Evolutionary conservation across 2,113 vertebrate species (phyloP).

Genomic region (Romanogobio albipinnatus): DNA sequence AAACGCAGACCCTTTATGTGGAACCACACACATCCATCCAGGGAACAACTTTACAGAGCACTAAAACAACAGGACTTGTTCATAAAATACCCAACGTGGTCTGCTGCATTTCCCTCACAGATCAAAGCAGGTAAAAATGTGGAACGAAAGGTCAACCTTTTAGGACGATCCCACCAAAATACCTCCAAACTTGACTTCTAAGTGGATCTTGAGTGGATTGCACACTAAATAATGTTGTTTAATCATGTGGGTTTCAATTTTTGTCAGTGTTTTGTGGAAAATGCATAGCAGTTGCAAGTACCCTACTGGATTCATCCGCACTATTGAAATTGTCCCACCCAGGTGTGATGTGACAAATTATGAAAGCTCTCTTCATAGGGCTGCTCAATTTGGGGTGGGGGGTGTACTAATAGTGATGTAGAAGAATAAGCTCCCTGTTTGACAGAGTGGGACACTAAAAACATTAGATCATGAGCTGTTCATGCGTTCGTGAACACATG

Average conservation of each 20-base stretch:
- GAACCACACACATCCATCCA: background rate
- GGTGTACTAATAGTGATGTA: no score
- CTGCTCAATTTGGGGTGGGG: no score
- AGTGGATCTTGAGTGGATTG: background rate
- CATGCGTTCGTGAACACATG: background rate
- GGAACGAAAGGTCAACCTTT: background rate
- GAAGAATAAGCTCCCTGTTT: no score
- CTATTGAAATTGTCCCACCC: no score
- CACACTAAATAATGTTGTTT: background rate
- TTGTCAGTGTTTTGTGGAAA: no score
- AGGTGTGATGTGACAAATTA: no score
- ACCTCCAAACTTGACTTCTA: background rate
- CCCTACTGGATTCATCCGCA: no score
- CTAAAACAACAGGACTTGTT: background rate
- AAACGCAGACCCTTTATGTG: background rate
- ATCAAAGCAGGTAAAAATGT: constrained; percentile 10
- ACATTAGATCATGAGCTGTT: background rate
- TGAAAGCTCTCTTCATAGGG: no score
- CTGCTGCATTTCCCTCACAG: background rate
- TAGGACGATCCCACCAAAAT: background rate
- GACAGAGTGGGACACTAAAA: background rate
- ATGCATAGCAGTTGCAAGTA: no score
- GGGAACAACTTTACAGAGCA: background rate
- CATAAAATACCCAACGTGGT: background rate
- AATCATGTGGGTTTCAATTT: background rate